A percentile compares a stretch with the other conserved stretches of the same genome.
Evolutionary conservation across 2,888 invertebrate species (phyloP).

Genomic region (Hetaerina titia): DNA sequence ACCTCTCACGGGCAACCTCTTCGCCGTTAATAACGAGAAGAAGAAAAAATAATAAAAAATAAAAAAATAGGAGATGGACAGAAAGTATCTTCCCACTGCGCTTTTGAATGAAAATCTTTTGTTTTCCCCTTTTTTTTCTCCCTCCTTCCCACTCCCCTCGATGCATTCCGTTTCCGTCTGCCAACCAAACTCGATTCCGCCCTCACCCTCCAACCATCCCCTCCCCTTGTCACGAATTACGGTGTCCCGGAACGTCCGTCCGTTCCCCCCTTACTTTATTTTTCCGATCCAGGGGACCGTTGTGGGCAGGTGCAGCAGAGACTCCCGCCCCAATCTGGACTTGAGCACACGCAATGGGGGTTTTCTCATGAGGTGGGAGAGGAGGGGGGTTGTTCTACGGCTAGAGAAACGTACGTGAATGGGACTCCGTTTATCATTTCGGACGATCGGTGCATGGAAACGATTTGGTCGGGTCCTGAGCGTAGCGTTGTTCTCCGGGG

Average conservation of each 20-base stretch:
- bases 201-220: not conserved
- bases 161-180: not conserved
- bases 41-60: not conserved
- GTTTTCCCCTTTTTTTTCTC: not conserved
- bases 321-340: not conserved
- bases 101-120: constrained; percentile 52
- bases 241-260: not conserved
- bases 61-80: not conserved
- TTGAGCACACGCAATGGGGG: not conserved
- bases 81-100: not conserved
- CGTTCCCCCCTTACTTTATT: not conserved
- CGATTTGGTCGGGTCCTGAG: not conserved
- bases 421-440: constrained; percentile 32
- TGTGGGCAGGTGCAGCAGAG: constrained; percentile 48
- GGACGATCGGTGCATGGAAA: not conserved
- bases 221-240: constrained; percentile 1
- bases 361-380: not conserved
- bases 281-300: constrained; percentile 2
- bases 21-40: not conserved
- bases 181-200: not conserved
- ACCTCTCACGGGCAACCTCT: not conserved
- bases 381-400: not conserved
- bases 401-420: not conserved
- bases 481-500: too few relatives aligned
- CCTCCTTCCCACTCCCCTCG: not conserved